A percentile compares a stretch with the other conserved stretches of the same genome.
phyloP scores from a whole-genome alignment of 2,113 vertebrate species.

The Phocoena sinus region DNA sequence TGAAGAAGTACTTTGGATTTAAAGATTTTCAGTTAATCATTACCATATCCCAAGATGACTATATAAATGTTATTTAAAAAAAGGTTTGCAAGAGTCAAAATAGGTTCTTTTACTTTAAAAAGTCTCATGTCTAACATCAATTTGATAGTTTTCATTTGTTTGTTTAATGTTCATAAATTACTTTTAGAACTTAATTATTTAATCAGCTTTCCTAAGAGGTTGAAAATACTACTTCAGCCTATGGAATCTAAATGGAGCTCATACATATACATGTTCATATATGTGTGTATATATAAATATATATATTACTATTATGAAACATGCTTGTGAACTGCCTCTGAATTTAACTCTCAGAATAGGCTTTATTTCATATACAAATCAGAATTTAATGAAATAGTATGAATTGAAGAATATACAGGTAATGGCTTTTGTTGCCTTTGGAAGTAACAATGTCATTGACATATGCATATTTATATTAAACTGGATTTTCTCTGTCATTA shows the following conservation, averaged over 20 bases:
- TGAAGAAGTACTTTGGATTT: neutral
- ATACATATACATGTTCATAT: neutral
- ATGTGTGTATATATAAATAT: neutral
- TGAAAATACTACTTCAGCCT: neutral
- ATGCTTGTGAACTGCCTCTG: neutral
- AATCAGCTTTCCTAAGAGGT: neutral
- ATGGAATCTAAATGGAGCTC: neutral
- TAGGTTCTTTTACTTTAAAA: neutral
- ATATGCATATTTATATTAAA: constrained; percentile 70
- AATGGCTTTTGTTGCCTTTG: constrained; percentile 53
- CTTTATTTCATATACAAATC: constrained; percentile 18
- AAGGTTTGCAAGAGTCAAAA: neutral
- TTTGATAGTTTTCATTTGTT: neutral
- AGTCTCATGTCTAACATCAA: neutral
- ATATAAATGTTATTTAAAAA: neutral
- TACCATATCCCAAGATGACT: neutral
- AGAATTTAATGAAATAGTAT: constrained; percentile 44
- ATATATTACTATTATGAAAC: neutral
- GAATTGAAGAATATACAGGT: constrained; percentile 48
- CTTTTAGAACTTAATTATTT: neutral
- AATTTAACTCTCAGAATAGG: neutral
- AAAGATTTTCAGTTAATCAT: neutral
- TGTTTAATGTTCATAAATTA: constrained; percentile 15
- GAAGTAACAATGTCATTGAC: constrained; percentile 34
- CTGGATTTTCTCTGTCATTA: constrained; percentile 59